Base-by-base conservation (phyloP, 2,113 vertebrate genomes). In the Oncorhynchus gorbuscha region DNA sequence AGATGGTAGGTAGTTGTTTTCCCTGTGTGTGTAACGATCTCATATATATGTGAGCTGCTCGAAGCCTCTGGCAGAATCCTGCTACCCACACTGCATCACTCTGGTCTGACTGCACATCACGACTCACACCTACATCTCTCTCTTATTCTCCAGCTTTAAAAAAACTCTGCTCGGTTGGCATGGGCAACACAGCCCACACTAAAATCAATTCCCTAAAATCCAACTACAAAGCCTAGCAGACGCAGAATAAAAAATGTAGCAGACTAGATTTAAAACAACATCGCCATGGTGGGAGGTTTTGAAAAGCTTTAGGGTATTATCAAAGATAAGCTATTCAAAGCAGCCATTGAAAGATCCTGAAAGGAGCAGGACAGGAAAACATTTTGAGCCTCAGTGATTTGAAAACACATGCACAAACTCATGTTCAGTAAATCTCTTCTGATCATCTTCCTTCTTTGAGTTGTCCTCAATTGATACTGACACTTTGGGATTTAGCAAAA, bases 71-170 rank as follows among this genome's bases (percentile, higher is more conserved):
- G 67, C 67, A 55, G 55, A 73, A 5, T 28, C 35, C 32, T 4
- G 67, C 58, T 30, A 24, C 69, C 67, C 71, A 68, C 67, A 32
- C 67, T 51, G 30, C 22, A 55, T 55, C 48, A 49, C 24, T n/a
- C 32, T 16, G n/a, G 75, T 70, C 66, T 61, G 26, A 45, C 39
- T 69, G 65, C 68, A 69, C 64, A 74, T 83, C 80, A 84, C 78
- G 74, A 87, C 76, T 84, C 69, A 55, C 83, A 82, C 78, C 80
- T 82, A 84, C 80, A 82, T 67, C 74, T 71, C 76, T 71, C 76
- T 77, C 67, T 69, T 59, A 75, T 75, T 82, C 80, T 82, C 72
- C 68, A 20, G 51, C 14, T 75, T 67, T 75, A 67, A 69, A 72
- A 76, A 73, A 76, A 78, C 12, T 5, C 49, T 20, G 71, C 64